These are phyloP conservation scores for Musca domestica DNA, from an alignment of 1,140 invertebrate species.

Conservation along the genomic window DNA sequence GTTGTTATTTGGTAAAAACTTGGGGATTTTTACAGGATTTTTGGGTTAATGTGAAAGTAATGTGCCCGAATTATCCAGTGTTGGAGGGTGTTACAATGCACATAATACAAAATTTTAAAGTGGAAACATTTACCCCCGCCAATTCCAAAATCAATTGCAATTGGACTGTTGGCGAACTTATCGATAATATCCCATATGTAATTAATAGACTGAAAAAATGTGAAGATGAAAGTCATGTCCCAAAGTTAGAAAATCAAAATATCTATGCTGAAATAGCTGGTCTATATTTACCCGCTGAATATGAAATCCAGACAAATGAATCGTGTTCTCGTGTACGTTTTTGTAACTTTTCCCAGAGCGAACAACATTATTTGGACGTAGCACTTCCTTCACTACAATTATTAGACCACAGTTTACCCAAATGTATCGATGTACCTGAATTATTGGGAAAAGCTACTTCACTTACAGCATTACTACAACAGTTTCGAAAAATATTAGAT, in stretches of 20 bases:
- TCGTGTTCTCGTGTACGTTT: constrained; percentile 33
- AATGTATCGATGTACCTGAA: constrained; percentile 32
- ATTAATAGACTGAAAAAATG: background rate
- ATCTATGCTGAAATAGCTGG: constrained; percentile 39
- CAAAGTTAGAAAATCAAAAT: constrained; percentile 12
- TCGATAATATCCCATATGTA: constrained; percentile 16
- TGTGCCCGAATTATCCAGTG: constrained; percentile 12
- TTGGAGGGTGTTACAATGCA: background rate
- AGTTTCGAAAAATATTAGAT: constrained; percentile 40
- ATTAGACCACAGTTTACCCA: constrained; percentile 41
- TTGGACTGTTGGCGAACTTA: constrained; percentile 13
- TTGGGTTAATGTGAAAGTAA: constrained; percentile 22
- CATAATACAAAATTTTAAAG: background rate
- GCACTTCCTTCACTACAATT: constrained; percentile 34
- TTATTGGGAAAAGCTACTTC: constrained; percentile 32
- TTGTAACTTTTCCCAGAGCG: constrained; percentile 32
- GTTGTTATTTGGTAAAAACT: too few relatives aligned
- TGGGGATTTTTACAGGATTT: constrained; percentile 13
- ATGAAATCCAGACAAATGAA: constrained; percentile 35
- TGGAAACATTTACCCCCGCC: background rate
- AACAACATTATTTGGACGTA: constrained; percentile 41
- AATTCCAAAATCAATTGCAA: background rate
- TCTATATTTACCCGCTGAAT: constrained; percentile 33
- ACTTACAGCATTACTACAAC: constrained; percentile 27
- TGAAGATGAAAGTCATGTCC: too few relatives aligned